A percentile compares a stretch with the other conserved stretches of the same genome.
These are phyloP conservation scores for Tuta absoluta DNA, from an alignment of 2,888 invertebrate genomes.

Conservation along the genomic window DNA sequence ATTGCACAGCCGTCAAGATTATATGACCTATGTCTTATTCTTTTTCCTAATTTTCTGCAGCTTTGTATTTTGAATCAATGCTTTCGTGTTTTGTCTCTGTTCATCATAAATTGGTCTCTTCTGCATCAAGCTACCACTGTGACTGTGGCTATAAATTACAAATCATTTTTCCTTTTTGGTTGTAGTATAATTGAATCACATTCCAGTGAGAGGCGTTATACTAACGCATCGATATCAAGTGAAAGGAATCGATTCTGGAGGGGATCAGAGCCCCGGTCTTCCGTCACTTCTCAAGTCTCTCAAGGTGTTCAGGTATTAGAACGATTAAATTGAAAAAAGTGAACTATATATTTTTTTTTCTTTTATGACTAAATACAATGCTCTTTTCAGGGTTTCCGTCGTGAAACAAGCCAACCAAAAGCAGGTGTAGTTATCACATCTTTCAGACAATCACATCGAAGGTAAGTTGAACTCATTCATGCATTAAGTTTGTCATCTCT, in stretches of 20 bases:
- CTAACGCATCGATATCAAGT: conserved; percentile 71
- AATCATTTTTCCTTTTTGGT: not conserved
- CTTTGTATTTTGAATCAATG: too few species aligned
- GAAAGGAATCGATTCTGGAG: conserved; percentile 73
- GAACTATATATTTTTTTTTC: not conserved
- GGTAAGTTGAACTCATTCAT: conserved; percentile 75
- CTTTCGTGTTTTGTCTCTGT: too few species aligned
- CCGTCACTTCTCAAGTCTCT: conserved; percentile 72
- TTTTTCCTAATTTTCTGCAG: too few species aligned
- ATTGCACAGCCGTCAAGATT: too few species aligned
- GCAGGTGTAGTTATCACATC: conserved; percentile 96
- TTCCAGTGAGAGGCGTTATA: conserved; percentile 67
- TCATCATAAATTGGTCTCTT: too few species aligned
- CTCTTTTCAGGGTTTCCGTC: conserved; percentile 67
- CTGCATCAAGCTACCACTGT: too few species aligned
- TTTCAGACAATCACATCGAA: conserved; percentile 91
- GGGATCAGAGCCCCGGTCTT: conserved; percentile 70
- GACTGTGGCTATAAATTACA: too few species aligned
- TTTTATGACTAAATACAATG: not conserved
- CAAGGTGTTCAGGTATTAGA: conserved; percentile 63
- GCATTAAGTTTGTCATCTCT: conserved; percentile 20
- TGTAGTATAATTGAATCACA: conserved; percentile 2
- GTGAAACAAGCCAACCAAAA: conserved; percentile 81
- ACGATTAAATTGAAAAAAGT: not conserved
- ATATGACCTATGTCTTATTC: too few species aligned